Conservation (phyloP, 1,140 invertebrate species). For the Dinoponera quadriceps region DNA sequence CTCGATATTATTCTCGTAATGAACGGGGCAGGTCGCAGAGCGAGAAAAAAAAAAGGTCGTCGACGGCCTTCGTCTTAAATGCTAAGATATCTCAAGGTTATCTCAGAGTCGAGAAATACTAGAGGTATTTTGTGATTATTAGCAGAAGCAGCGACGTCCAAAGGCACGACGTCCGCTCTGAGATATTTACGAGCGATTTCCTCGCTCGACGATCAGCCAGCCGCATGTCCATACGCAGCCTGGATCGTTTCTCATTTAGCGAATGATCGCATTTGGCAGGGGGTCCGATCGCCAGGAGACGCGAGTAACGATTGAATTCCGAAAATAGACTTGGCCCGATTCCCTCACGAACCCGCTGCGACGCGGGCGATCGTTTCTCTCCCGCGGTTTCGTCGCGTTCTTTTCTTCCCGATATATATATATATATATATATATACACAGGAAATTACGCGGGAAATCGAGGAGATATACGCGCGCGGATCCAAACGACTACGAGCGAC, state of each 20-base stretch:
- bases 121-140: background rate
- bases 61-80: background rate
- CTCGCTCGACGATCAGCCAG: constrained; percentile 9
- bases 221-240: background rate
- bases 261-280: constrained; percentile 30
- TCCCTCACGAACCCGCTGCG: background rate
- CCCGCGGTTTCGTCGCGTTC: background rate
- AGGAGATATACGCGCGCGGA: background rate
- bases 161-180: background rate
- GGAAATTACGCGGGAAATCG: constrained; percentile 20
- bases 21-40: background rate
- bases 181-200: constrained; percentile 11
- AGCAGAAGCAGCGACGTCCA: background rate
- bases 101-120: background rate
- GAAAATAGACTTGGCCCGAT: constrained; percentile 65
- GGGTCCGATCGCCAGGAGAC: background rate
- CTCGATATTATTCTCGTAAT: background rate
- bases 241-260: constrained; percentile 31
- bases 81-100: background rate
- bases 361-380: background rate
- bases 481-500: background rate
- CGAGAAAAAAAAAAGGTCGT: too few species aligned
- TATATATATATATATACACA: too few species aligned
- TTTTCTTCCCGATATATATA: constrained; percentile 1
- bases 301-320: constrained; percentile 29